A percentile compares a stretch with the other conserved stretches of the same genome.
phyloP scores from a whole-genome alignment of 2,888 invertebrate genomes.

The Leptopilina myrica region DNA sequence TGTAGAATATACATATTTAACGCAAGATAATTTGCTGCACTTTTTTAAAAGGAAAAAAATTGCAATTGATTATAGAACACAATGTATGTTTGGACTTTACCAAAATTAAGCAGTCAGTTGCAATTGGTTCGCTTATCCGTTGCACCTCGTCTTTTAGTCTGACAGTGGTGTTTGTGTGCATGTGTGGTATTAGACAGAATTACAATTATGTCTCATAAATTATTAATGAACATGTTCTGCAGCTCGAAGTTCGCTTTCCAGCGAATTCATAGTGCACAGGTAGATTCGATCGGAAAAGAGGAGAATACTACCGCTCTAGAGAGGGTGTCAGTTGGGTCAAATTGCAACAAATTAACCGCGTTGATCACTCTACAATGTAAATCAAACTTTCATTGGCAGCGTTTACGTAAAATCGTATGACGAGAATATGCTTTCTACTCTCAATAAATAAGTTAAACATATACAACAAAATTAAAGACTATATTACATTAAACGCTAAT shows the following conservation, averaged over 20 bases:
- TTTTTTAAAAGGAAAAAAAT: constrained; percentile 3
- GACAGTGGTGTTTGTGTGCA: constrained; percentile 9
- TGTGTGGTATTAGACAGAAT: constrained; percentile 56
- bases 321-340: constrained; percentile 62
- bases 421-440: neutral
- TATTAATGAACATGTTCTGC: constrained; percentile 65
- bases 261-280: constrained; percentile 40
- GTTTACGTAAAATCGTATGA: constrained; percentile 26
- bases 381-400: constrained; percentile 62
- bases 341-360: constrained; percentile 73
- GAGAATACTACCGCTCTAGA: constrained; percentile 38
- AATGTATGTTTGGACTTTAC: constrained; percentile 32
- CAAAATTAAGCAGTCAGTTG: constrained; percentile 57
- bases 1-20: neutral
- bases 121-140: constrained; percentile 57
- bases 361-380: constrained; percentile 67
- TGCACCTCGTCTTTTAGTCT: constrained; percentile 36
- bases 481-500: no score
- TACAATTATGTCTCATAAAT: constrained; percentile 70
- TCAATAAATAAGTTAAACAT: no score
- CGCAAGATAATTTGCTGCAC: no score
- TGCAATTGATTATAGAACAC: constrained; percentile 30
- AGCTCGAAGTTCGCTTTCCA: constrained; percentile 42
- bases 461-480: no score
- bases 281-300: constrained; percentile 18